Percentiles rank a stretch among this genome's conserved stretches.
phyloP scores from a whole-genome alignment of 1,140 invertebrate species.

The Caenorhabditis latens region DNA sequence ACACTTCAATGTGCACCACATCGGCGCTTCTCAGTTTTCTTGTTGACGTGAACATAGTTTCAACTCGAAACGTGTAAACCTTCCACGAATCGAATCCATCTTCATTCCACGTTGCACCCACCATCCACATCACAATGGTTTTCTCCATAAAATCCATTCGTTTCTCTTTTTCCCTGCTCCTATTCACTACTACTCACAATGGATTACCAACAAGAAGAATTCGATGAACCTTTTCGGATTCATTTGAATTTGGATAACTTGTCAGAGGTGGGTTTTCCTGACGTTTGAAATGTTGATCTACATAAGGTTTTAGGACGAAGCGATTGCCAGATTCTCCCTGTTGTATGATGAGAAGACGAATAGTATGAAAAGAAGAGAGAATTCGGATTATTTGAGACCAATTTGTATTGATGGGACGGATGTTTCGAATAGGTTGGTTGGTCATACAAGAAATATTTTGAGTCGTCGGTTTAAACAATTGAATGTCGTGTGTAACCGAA shows the following conservation, averaged over 20 bases:
- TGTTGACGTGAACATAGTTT: too few species aligned
- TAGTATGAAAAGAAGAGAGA: not conserved
- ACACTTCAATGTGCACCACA: too few species aligned
- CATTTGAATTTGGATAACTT: slow-evolving; percentile 42
- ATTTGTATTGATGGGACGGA: slow-evolving; percentile 44
- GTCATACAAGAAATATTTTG: too few species aligned
- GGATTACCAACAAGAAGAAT: slow-evolving; percentile 19
- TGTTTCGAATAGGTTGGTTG: slow-evolving; percentile 14
- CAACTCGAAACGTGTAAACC: too few species aligned
- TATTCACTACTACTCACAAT: not conserved
- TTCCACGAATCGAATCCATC: too few species aligned
- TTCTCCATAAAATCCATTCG: too few species aligned
- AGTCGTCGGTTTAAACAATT: too few species aligned
- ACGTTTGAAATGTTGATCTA: not conserved
- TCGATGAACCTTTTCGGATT: slow-evolving; percentile 14
- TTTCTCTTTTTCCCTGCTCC: not conserved
- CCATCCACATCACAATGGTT: not conserved
- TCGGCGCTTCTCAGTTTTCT: too few species aligned
- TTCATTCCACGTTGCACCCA: too few species aligned
- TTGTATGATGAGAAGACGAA: slow-evolving; percentile 11
- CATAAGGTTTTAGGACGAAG: not conserved
- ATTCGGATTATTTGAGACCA: slow-evolving; percentile 21
- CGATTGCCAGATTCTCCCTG: slow-evolving; percentile 4
- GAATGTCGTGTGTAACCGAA: too few species aligned
- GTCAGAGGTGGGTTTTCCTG: not conserved